phyloP scores from a whole-genome alignment of 2,888 invertebrate genomes.

The Nudaria mundana region DNA sequence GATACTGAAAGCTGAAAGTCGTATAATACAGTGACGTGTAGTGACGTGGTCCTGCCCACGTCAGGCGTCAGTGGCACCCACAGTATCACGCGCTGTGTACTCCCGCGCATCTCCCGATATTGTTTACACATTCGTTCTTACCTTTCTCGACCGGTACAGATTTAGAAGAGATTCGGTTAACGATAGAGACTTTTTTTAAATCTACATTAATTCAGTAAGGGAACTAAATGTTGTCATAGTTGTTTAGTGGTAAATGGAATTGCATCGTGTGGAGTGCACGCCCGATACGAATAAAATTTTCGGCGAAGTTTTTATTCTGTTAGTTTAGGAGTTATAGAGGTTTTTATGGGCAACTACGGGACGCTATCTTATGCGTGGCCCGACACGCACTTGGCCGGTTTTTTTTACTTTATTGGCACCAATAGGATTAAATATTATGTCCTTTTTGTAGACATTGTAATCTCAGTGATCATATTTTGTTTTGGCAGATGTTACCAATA shows the following conservation, averaged over 20 bases:
- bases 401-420: not conserved
- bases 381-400: too few relatives aligned
- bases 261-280: too few relatives aligned
- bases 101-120: constrained; percentile 3
- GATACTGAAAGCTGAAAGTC: constrained; percentile 40
- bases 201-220: too few relatives aligned
- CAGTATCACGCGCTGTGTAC: constrained; percentile 58
- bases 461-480: not conserved
- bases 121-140: constrained; percentile 7
- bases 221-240: too few relatives aligned
- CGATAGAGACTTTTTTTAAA: too few relatives aligned
- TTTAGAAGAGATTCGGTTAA: too few relatives aligned
- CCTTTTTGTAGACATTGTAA: not conserved
- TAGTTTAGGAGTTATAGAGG: not conserved
- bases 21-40: constrained; percentile 54
- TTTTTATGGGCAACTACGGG: too few relatives aligned
- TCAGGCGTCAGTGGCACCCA: constrained; percentile 51
- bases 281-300: too few relatives aligned
- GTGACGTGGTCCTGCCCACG: constrained; percentile 62
- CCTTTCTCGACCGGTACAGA: not conserved
- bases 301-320: not conserved
- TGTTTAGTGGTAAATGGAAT: too few relatives aligned
- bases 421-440: too few relatives aligned
- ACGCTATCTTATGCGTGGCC: too few relatives aligned
- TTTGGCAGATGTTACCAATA: not conserved